phyloP scores from a whole-genome alignment of 2,888 invertebrate species.

The Acanthoscelides obtectus region DNA sequence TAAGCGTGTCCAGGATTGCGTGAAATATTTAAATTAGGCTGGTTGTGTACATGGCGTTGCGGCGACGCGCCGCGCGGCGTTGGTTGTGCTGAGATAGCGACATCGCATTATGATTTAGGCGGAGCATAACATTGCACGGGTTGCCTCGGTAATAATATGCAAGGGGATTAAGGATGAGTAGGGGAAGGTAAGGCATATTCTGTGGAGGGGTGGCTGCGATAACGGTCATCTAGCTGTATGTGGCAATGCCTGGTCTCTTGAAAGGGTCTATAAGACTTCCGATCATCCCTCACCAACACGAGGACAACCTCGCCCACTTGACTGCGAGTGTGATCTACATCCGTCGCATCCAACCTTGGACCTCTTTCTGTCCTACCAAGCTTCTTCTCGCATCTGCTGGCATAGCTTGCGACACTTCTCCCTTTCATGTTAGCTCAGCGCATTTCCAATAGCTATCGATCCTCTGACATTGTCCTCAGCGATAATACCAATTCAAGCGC shows the following conservation, averaged over 20 bases:
- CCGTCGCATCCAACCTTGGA: too few species aligned
- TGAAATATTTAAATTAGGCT: slow-evolving; percentile 45
- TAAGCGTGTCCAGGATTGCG: slow-evolving; percentile 36
- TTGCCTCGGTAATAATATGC: neutral
- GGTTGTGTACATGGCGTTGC: slow-evolving; percentile 38
- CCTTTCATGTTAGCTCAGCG: too few species aligned
- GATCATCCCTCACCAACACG: too few species aligned
- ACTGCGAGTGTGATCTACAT: too few species aligned
- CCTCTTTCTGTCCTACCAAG: too few species aligned
- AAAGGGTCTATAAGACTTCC: too few species aligned
- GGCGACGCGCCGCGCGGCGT: neutral
- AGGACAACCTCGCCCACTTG: too few species aligned
- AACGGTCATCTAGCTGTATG: neutral
- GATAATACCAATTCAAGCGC: too few species aligned
- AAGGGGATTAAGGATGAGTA: neutral
- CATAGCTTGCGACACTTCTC: too few species aligned
- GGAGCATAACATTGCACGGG: slow-evolving; percentile 30
- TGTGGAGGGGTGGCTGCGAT: neutral
- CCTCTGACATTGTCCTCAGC: too few species aligned
- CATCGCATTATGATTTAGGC: slow-evolving; percentile 38
- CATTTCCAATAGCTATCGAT: too few species aligned
- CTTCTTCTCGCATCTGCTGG: too few species aligned
- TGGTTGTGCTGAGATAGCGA: slow-evolving; percentile 8
- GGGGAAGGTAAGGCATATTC: neutral
- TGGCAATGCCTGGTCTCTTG: neutral